Base-by-base conservation (phyloP, 2,888 invertebrate genomes). In the Leptinotarsa rubiginosa region DNA sequence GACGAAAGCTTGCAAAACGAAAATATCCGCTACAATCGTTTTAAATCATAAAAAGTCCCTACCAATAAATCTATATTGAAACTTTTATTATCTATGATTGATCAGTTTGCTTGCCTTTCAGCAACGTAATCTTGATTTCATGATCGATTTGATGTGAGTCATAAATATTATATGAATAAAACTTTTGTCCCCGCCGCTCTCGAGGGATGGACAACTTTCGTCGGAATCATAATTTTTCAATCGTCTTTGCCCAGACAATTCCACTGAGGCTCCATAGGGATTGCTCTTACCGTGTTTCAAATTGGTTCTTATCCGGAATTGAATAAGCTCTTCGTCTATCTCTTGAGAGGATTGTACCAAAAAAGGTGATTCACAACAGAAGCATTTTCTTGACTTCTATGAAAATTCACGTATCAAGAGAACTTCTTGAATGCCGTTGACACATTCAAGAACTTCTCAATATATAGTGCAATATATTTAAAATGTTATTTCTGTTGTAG, bases 201-300 rank as follows among this genome's bases (percentile, higher is more conserved):
- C 18, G 62, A 18, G 41, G 3, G n/a, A 31, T 16, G 62, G 25
- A 41, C 1, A 62, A 62, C n/a, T 62, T 41, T 62, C 16, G 41
- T n/a, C 62, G 62, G 62, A 62, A 31, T 62, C 62, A 41, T 62
- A 62, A 41, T 31, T 62, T 62, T 31, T 62, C 62, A 62, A 62
- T 62, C 5, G 62, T 62, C 62, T 25, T 41, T n/a, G 16, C 62
- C 41, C 41, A 18, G 62, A 62, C 31, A 62, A 62, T 41, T 41
- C 62, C 25, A n/a, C 18, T 62, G 10, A n/a, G 3, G 20, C 31
- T 7, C 7, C 18, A 10, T 31, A 5, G 31, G n/a, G 62, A 31
- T 62, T 62, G 41, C n/a, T 62, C 1, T 62, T 31, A 62, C 41
- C n/a, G 62, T 41, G 31, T 62, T 62, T 41, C 41, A 25, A 16